Percentiles rank a stretch among this genome's conserved stretches.
These are phyloP conservation scores for Sphaeridia pumilis DNA, from an alignment of 2,888 invertebrate species.

Conservation along the genomic window DNA sequence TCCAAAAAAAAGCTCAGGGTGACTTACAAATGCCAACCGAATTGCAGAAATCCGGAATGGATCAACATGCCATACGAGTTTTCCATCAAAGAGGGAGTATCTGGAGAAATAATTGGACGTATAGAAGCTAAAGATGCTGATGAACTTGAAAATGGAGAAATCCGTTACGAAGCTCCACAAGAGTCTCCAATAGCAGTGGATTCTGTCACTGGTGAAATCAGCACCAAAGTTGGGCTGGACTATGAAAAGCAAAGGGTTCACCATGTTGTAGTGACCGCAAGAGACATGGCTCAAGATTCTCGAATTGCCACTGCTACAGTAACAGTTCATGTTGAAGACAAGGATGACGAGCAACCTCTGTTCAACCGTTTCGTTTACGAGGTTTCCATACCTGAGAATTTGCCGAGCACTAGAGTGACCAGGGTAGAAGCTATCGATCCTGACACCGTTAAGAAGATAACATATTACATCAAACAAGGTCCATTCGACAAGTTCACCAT, in stretches of 20 bases:
- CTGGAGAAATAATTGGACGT: conserved; percentile 53
- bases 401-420: conserved; percentile 61
- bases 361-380: conserved; percentile 62
- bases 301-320: conserved; percentile 77
- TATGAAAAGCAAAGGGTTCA: conserved; percentile 66
- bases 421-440: conserved; percentile 74
- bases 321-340: conserved; percentile 63
- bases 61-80: conserved; percentile 68
- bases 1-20: too few species aligned
- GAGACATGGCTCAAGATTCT: conserved; percentile 74
- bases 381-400: conserved; percentile 73
- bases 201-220: conserved; percentile 57
- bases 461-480: conserved; percentile 70
- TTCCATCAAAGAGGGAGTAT: conserved; percentile 39
- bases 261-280: conserved; percentile 67
- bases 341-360: conserved; percentile 69
- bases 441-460: conserved; percentile 59
- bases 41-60: conserved; percentile 62
- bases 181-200: conserved; percentile 70
- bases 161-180: conserved; percentile 65
- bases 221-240: conserved; percentile 61
- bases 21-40: too few species aligned
- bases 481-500: conserved; percentile 70
- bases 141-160: conserved; percentile 68
- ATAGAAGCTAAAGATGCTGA: conserved; percentile 77